phyloP scores from a whole-genome alignment of 2,113 vertebrate genomes.

The Dunckerocampus dactyliophorus region DNA sequence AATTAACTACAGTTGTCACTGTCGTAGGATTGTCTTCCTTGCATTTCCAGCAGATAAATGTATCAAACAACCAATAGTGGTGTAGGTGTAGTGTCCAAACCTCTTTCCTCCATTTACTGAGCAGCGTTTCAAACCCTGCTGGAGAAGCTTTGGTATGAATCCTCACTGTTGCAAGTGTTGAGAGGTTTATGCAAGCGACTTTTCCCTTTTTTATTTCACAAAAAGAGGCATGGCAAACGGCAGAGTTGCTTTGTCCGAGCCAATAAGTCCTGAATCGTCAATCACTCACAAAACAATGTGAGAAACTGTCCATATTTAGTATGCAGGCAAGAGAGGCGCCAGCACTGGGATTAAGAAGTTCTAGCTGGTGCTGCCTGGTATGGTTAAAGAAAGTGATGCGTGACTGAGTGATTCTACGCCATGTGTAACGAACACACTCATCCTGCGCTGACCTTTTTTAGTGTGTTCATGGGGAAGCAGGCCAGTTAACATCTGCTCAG shows the following conservation, averaged over 20 bases:
- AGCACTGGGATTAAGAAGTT: not conserved
- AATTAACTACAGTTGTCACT: not conserved
- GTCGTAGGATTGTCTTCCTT: not conserved
- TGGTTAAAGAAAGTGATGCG: not conserved
- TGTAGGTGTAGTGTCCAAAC: too few relatives aligned
- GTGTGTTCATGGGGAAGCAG: constrained; percentile 2
- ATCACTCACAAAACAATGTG: not conserved
- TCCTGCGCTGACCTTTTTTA: constrained; percentile 5
- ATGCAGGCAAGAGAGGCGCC: not conserved
- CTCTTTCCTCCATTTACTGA: too few relatives aligned
- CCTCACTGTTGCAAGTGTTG: not conserved
- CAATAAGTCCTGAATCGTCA: not conserved
- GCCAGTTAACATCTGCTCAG: constrained; percentile 32
- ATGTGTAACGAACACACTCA: not conserved
- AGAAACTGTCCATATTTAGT: not conserved
- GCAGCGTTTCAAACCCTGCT: not conserved
- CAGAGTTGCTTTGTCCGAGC: not conserved
- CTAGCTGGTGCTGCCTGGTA: not conserved
- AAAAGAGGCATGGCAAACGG: not conserved
- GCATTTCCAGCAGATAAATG: too few relatives aligned
- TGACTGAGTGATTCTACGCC: not conserved
- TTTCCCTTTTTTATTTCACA: not conserved
- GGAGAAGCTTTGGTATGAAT: not conserved
- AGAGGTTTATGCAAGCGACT: not conserved
- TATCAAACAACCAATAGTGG: too few relatives aligned